Evolutionary conservation across 2,888 invertebrate genomes (phyloP).

Genomic region (Metellina segmentata): DNA sequence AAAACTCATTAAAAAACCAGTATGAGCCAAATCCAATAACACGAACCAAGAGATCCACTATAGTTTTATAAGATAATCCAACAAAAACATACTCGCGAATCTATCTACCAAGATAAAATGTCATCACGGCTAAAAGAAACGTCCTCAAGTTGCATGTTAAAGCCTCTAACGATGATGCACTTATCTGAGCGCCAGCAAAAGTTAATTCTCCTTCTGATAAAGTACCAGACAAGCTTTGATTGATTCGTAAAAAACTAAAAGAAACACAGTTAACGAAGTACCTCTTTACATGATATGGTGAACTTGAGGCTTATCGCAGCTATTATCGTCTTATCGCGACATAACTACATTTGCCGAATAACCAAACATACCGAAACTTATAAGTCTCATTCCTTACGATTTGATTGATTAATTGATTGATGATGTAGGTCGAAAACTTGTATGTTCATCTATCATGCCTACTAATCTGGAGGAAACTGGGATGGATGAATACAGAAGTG

Average conservation of each 20-base stretch:
- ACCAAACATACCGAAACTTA: slow-evolving; percentile 65
- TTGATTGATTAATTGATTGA: slow-evolving; percentile 74
- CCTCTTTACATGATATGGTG: slow-evolving; percentile 31
- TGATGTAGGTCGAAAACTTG: slow-evolving; percentile 70
- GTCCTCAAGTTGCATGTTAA: slow-evolving; percentile 1
- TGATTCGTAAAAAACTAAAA: slow-evolving; percentile 20
- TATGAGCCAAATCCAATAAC: too few relatives aligned
- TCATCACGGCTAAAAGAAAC: not conserved
- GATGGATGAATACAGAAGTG: slow-evolving; percentile 73
- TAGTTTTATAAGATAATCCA: too few relatives aligned
- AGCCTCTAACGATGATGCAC: not conserved
- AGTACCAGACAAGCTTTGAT: slow-evolving; percentile 5
- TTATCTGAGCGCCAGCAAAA: not conserved
- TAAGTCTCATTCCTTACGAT: slow-evolving; percentile 66
- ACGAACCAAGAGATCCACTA: too few relatives aligned
- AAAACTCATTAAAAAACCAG: too few relatives aligned
- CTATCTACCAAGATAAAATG: too few relatives aligned
- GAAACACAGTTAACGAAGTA: slow-evolving; percentile 13
- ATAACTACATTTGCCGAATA: slow-evolving; percentile 44
- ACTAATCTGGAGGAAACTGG: slow-evolving; percentile 58
- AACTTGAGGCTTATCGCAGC: slow-evolving; percentile 45
- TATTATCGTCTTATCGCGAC: slow-evolving; percentile 46
- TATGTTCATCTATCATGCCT: slow-evolving; percentile 69
- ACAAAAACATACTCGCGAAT: too few relatives aligned
- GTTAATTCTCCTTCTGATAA: not conserved